A percentile compares a stretch with the other conserved stretches of the same genome.
Evolutionary conservation across 1,140 invertebrate species (phyloP).

Genomic region (Zaprionus gabonicus): DNA sequence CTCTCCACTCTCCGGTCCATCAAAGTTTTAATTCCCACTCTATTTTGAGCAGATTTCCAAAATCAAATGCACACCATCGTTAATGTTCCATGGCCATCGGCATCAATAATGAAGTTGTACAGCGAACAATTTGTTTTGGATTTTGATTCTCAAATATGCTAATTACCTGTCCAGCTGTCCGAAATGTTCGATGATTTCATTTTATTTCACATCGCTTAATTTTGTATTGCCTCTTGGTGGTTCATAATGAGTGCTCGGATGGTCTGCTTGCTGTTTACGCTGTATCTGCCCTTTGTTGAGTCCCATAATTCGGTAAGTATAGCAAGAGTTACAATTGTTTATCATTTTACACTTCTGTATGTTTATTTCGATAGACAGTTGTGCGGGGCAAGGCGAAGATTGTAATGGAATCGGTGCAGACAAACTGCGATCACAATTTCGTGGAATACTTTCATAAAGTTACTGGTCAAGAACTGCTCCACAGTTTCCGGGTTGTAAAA

Average conservation of each 20-base stretch:
- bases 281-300: neutral
- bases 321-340: neutral
- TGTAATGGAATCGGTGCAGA: conserved; percentile 38
- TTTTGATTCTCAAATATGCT: neutral
- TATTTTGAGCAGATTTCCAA: neutral
- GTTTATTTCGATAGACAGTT: neutral
- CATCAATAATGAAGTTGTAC: neutral
- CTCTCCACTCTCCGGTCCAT: neutral
- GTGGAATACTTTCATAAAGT: conserved; percentile 52
- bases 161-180: conserved; percentile 1
- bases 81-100: conserved; percentile 4
- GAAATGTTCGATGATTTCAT: neutral
- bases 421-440: conserved; percentile 49
- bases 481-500: conserved; percentile 55
- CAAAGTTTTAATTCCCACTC: neutral
- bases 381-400: conserved; percentile 25
- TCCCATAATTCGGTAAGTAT: neutral
- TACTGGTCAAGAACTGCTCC: neutral
- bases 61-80: neutral
- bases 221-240: neutral
- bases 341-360: neutral
- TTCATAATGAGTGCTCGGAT: neutral
- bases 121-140: neutral
- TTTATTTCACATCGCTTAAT: neutral
- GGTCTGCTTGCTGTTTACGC: neutral